Evolutionary conservation across 2,797 vertebrate species (phyloP).

Genomic region (Phalloptychus januarius): DNA sequence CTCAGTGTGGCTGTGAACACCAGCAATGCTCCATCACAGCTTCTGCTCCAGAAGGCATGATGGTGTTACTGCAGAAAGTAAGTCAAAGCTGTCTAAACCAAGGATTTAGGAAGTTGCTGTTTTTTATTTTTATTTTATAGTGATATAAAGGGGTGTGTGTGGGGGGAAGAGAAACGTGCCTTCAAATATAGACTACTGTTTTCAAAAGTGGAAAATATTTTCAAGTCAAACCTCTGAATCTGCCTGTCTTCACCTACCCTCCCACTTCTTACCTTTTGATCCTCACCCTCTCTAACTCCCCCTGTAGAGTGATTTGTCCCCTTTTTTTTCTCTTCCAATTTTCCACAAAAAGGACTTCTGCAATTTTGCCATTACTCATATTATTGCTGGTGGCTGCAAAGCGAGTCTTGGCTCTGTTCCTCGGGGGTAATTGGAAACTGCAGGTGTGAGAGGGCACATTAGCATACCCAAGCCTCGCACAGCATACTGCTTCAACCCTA

Average conservation of each 20-base stretch:
- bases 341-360: conserved; percentile 75
- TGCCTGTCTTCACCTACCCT: conserved; percentile 24
- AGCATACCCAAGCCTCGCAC: conserved; percentile 78
- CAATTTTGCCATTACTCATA: conserved; percentile 85
- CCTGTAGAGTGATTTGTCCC: conserved; percentile 67
- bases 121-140: neutral
- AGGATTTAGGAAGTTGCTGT: neutral
- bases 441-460: conserved; percentile 84
- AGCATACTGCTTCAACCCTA: conserved; percentile 65
- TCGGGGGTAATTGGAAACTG: conserved; percentile 85
- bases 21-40: too few relatives aligned
- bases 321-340: conserved; percentile 58
- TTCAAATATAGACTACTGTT: conserved; percentile 17
- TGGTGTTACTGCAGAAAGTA: neutral
- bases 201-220: conserved; percentile 22
- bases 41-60: neutral
- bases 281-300: conserved; percentile 55
- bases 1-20: neutral
- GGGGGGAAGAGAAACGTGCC: conserved; percentile 13
- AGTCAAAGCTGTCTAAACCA: neutral
- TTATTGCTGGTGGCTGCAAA: conserved; percentile 80
- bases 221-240: conserved; percentile 18
- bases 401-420: conserved; percentile 79
- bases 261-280: conserved; percentile 51
- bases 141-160: conserved; percentile 6